These are phyloP conservation scores for Boulengerochromis microlepis DNA, from an alignment of 2,113 vertebrate genomes.

Conservation along the genomic window DNA sequence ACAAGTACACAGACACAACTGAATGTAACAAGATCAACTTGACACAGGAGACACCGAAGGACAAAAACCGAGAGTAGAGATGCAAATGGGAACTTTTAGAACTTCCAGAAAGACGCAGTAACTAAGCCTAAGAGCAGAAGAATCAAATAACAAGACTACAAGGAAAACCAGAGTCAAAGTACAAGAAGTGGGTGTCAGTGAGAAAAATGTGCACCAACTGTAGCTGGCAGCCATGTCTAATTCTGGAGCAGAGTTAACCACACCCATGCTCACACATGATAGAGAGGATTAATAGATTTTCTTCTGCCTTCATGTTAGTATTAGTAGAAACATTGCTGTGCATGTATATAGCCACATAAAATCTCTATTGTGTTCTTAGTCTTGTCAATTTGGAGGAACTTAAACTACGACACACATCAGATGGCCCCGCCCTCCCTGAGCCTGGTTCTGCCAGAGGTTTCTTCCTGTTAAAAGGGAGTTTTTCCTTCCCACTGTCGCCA, in stretches of 20 bases:
- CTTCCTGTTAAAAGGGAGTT: neutral
- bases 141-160: neutral
- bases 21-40: neutral
- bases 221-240: neutral
- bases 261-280: neutral
- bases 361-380: neutral
- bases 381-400: neutral
- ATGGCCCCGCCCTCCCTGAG: neutral
- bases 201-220: neutral
- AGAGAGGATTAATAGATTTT: neutral
- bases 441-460: rapidly evolving
- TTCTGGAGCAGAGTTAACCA: neutral
- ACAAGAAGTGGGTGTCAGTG: neutral
- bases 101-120: neutral
- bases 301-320: neutral
- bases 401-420: neutral
- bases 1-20: neutral
- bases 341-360: neutral
- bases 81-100: neutral
- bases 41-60: neutral
- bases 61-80: neutral
- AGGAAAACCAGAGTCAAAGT: neutral
- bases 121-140: neutral
- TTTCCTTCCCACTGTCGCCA: neutral
- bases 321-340: neutral